Conservation (phyloP, 2,113 vertebrate species). For the Gracilinanus agilis region DNA sequence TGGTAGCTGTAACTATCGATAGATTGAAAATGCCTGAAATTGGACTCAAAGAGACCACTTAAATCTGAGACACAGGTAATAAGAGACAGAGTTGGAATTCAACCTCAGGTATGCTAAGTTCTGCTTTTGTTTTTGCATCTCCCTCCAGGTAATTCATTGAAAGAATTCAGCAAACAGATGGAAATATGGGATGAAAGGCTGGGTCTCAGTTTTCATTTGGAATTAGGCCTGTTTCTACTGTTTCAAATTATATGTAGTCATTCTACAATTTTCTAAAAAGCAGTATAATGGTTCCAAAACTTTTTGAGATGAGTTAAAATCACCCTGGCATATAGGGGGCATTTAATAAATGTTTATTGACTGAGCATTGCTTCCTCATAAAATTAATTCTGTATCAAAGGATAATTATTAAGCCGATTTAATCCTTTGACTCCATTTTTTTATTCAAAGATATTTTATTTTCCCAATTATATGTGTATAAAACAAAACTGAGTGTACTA, state of each 20-base stretch:
- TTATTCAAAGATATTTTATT: too few species aligned
- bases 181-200: background rate
- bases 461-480: too few species aligned
- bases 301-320: background rate
- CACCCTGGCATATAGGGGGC: too few species aligned
- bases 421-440: too few species aligned
- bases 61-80: background rate
- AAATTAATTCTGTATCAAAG: too few species aligned
- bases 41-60: background rate
- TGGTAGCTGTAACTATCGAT: background rate
- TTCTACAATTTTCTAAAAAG: background rate
- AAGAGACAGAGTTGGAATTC: too few species aligned
- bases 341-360: too few species aligned
- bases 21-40: background rate
- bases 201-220: background rate
- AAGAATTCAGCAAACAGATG: background rate
- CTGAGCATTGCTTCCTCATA: too few species aligned
- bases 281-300: background rate
- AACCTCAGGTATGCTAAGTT: too few species aligned
- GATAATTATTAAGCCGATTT: too few species aligned
- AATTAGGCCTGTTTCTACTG: background rate
- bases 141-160: too few species aligned
- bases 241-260: background rate
- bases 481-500: too few species aligned
- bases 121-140: background rate